Evolutionary conservation across 2,888 invertebrate species (phyloP), one percentile per base, ranked within the genome.

Genomic region (Iphiclides podalirius): DNA sequence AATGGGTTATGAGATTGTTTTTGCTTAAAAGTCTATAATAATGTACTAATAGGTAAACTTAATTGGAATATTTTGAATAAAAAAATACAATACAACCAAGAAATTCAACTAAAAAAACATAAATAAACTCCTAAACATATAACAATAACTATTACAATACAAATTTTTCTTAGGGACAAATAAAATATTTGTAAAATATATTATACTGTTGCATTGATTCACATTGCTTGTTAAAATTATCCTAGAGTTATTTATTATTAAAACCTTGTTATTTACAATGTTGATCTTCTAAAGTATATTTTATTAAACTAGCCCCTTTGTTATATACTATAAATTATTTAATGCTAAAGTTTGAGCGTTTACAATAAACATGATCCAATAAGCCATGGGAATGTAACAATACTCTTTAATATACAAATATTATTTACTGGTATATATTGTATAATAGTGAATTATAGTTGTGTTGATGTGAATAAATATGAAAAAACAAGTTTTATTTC

Each of bases 211-310:
- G 31, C 31, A 31, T 31, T 31, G 31, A n/a, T 31, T 31, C 11
- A 31, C 31, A 31, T 31, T 31, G 31, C 31, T 31, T 31, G 31
- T 31, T 11, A 11, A 11, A 31, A 11, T 31, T 11, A 31, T 31
- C n/a, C 31, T 31, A 31, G 8, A 26, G 8, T 26, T 26, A 26
- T 26, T 31, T n/a, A n/a, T 11, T n/a, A 31, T 31, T n/a, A 31
- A 31, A 11, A 31, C n/a, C 31, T 31, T 31, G 31, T 31, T 31
- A 31, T 31, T n/a, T 31, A 31, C 31, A 31, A 31, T 31, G 31
- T 31, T 31, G 12, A 31, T 31, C 31, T 31, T 31, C 12, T 45
- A 43, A 36, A 47, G 37, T 54, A 48, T 54, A 50, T 54, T 28
- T 31, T 31, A 11, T 31, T 31, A 31, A 9, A 31, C 31, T 4